These are phyloP conservation scores for Actinia tenebrosa DNA, from an alignment of 64 coral and sea anemone genomes.

Conservation along the genomic window DNA sequence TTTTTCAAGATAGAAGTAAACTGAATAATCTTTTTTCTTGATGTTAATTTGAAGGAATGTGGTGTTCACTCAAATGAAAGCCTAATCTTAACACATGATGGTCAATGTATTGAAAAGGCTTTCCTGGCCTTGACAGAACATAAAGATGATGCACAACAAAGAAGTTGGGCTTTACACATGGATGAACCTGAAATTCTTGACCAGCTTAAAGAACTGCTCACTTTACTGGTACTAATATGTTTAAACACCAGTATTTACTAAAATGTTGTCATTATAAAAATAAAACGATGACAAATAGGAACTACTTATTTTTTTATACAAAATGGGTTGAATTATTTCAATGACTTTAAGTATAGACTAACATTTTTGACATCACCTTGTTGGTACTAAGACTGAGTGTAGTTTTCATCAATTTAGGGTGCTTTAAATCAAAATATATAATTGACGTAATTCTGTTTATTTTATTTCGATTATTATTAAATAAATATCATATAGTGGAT, in stretches of 20 bases:
- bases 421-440: too few relatives aligned
- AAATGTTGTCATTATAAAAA: too few relatives aligned
- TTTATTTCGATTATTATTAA: too few relatives aligned
- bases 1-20: not conserved
- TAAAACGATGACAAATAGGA: too few relatives aligned
- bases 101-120: slow-evolving; percentile 55
- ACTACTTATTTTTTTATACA: too few relatives aligned
- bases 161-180: slow-evolving; percentile 91
- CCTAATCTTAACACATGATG: slow-evolving; percentile 90
- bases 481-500: too few relatives aligned
- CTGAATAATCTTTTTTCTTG: not conserved
- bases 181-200: slow-evolving; percentile 69
- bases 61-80: slow-evolving; percentile 53
- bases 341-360: too few relatives aligned
- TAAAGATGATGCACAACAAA: slow-evolving; percentile 94
- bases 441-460: not conserved
- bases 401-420: too few relatives aligned
- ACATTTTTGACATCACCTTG: too few relatives aligned
- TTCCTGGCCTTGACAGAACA: slow-evolving; percentile 76
- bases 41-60: slow-evolving; percentile 22
- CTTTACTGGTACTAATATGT: slow-evolving; percentile 53
- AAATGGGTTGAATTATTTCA: too few relatives aligned
- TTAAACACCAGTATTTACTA: not conserved
- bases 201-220: slow-evolving; percentile 57
- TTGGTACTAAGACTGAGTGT: too few relatives aligned